These are phyloP conservation scores for Dendrolimus pini DNA, from an alignment of 2,888 invertebrate genomes.

Conservation along the genomic window DNA sequence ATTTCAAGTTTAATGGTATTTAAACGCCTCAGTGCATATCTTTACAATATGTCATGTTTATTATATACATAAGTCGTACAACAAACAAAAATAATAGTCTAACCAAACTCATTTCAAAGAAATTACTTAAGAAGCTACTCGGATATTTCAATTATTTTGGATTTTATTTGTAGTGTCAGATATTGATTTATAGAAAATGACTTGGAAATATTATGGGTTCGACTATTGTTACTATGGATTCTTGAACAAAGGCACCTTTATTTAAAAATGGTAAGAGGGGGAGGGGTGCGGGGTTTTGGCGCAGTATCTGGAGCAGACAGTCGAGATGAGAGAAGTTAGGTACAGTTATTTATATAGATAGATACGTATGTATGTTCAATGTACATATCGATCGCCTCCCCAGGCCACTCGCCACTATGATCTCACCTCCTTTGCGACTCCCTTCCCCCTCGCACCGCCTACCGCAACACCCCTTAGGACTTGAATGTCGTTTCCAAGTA, in stretches of 20 bases:
- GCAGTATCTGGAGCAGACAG: slow-evolving; percentile 74
- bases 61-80: too few relatives aligned
- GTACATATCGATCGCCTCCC: slow-evolving; percentile 76
- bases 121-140: too few relatives aligned
- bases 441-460: slow-evolving; percentile 41
- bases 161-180: too few relatives aligned
- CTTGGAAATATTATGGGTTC: not conserved
- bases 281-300: slow-evolving; percentile 62
- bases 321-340: slow-evolving; percentile 73
- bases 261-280: slow-evolving; percentile 36
- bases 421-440: slow-evolving; percentile 72
- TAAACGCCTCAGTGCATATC: not conserved
- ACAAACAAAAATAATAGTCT: too few relatives aligned
- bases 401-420: slow-evolving; percentile 75
- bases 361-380: slow-evolving; percentile 74
- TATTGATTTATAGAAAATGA: not conserved
- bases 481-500: slow-evolving; percentile 40
- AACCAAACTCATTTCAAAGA: too few relatives aligned
- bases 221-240: not conserved
- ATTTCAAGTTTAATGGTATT: slow-evolving; percentile 8
- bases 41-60: too few relatives aligned
- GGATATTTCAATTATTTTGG: too few relatives aligned
- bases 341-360: slow-evolving; percentile 67
- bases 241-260: not conserved
- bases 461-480: slow-evolving; percentile 57